These are phyloP conservation scores for Tetraodon nigroviridis DNA, from an alignment of 2,113 vertebrate species.

Conservation along the genomic window DNA sequence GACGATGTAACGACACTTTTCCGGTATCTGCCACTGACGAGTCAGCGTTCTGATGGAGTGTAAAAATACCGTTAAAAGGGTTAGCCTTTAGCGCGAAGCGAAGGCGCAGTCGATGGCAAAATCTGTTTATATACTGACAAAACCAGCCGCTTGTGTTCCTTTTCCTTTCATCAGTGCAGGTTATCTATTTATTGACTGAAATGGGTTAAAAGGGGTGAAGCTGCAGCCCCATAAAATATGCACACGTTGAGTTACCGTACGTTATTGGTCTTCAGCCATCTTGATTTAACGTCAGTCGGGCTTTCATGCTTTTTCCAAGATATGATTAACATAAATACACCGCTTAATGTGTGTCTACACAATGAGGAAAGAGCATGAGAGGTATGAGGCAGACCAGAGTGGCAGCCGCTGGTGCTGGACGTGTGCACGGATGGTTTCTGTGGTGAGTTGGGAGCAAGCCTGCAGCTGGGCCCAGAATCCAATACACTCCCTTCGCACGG, in stretches of 20 bases:
- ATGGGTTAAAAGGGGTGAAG: slow-evolving; percentile 29
- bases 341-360: too few species aligned
- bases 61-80: too few species aligned
- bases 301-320: neutral
- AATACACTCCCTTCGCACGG: slow-evolving; percentile 18
- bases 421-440: slow-evolving; percentile 27
- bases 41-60: too few species aligned
- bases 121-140: too few species aligned
- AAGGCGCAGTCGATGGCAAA: too few species aligned
- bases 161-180: neutral
- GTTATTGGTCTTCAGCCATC: slow-evolving; percentile 18
- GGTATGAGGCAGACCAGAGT: neutral
- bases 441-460: slow-evolving; percentile 12
- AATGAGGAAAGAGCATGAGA: too few species aligned
- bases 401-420: neutral
- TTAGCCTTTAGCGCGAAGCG: too few species aligned
- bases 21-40: too few species aligned
- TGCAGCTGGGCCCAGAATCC: slow-evolving; percentile 28
- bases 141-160: too few species aligned
- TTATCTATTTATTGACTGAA: neutral
- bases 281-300: neutral
- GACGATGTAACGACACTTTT: too few species aligned
- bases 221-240: slow-evolving; percentile 2
- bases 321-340: too few species aligned
- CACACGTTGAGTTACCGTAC: slow-evolving; percentile 12